Evolutionary conservation across 1,140 invertebrate genomes (phyloP).

Genomic region (Drosophila bocqueti): DNA sequence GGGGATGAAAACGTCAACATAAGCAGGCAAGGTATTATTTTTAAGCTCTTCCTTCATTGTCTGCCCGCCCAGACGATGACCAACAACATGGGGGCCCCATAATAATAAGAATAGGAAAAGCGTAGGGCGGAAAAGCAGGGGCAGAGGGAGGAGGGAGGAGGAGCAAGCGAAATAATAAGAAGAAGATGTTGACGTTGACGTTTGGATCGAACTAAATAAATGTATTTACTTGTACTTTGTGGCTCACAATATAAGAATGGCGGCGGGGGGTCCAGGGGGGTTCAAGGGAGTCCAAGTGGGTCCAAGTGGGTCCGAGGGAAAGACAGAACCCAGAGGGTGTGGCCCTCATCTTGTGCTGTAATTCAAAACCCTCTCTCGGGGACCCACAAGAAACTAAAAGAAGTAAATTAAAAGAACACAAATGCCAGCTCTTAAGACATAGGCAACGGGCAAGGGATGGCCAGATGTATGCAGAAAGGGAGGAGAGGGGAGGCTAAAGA

Average conservation of each 20-base stretch:
- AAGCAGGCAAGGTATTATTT: slow-evolving; percentile 82
- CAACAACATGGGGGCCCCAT: slow-evolving; percentile 20
- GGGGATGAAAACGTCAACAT: slow-evolving; percentile 66
- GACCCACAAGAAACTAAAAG: slow-evolving; percentile 37
- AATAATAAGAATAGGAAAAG: slow-evolving; percentile 12
- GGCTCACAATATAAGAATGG: slow-evolving; percentile 28
- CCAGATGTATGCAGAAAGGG: not conserved
- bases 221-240: slow-evolving; percentile 73
- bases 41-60: slow-evolving; percentile 82
- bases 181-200: slow-evolving; percentile 62
- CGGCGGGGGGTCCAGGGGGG: not conserved
- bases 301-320: not conserved
- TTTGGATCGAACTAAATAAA: slow-evolving; percentile 81
- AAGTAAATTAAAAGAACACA: slow-evolving; percentile 69
- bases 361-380: slow-evolving; percentile 65
- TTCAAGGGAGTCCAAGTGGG: not conserved
- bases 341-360: slow-evolving; percentile 48
- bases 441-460: slow-evolving; percentile 1
- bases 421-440: slow-evolving; percentile 36
- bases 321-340: slow-evolving; percentile 32
- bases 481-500: slow-evolving; percentile 5
- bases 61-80: slow-evolving; percentile 67
- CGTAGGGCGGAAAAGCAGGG: not conserved
- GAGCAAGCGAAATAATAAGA: slow-evolving; percentile 6
- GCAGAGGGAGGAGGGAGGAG: not conserved